Evolutionary conservation across 92 coral and sea anemone genomes (phyloP).

Genomic region (Pocillopora meandrina): DNA sequence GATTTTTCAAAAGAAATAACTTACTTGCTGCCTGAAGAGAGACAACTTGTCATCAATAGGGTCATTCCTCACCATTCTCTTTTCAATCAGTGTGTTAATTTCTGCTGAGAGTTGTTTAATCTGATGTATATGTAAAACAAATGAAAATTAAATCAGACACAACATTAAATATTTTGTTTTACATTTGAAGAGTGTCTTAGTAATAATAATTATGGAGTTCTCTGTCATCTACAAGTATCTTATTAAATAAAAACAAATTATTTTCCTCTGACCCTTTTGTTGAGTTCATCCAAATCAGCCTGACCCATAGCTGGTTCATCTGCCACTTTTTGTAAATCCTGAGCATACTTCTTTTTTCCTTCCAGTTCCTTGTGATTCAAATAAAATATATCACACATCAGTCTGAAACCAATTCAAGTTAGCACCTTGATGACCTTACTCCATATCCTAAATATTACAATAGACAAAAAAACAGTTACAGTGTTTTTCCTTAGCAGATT

Average conservation of each 20-base stretch:
- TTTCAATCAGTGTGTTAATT: constrained; percentile 91
- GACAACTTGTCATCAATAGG: constrained; percentile 99
- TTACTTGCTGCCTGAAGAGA: constrained; percentile 95
- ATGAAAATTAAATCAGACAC: constrained; percentile 4
- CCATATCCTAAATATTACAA: too few species aligned
- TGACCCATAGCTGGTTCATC: constrained; percentile 99
- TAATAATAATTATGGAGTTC: background rate
- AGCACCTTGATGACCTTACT: too few species aligned
- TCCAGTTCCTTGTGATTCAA: constrained; percentile 75
- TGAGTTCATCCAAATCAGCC: constrained; percentile 91
- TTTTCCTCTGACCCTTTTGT: constrained; percentile 70
- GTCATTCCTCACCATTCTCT: constrained; percentile 96
- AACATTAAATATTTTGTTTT: background rate
- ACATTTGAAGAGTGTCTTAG: background rate
- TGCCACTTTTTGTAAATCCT: constrained; percentile 89
- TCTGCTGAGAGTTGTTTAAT: constrained; percentile 83
- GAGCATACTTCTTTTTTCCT: constrained; percentile 84
- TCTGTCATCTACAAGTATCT: too few species aligned
- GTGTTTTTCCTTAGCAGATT: background rate
- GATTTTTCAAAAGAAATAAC: background rate
- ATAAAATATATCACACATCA: background rate
- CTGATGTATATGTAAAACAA: constrained; percentile 17
- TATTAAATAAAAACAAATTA: background rate
- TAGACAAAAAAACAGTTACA: background rate
- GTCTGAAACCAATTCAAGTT: too few species aligned